A percentile compares a stretch with the other conserved stretches of the same genome.
Conservation (phyloP, 2,113 vertebrate species). For the Phrynosoma blainvillii region DNA sequence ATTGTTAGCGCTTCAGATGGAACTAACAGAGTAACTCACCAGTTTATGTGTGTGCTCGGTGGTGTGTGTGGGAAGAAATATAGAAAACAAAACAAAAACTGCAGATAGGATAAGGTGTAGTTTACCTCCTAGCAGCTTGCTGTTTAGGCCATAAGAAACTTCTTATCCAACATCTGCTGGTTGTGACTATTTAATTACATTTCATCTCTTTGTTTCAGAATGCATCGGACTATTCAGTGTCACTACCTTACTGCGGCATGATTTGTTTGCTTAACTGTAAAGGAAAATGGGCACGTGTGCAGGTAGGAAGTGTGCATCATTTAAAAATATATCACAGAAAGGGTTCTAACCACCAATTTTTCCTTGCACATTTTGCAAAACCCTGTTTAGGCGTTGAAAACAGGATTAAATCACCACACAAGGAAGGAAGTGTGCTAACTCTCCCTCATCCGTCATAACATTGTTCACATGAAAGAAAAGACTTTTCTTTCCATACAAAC, state of each 20-base stretch:
- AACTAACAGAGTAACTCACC: neutral
- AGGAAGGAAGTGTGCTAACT: too few species aligned
- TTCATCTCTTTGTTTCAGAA: conserved; percentile 69
- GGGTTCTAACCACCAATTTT: neutral
- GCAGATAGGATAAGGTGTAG: neutral
- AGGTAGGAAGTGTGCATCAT: conserved; percentile 78
- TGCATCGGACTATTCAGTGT: conserved; percentile 82
- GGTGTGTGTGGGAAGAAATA: neutral
- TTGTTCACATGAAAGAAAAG: too few species aligned
- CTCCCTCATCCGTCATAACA: too few species aligned
- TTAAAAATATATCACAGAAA: neutral
- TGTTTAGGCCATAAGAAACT: neutral
- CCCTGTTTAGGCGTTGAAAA: too few species aligned
- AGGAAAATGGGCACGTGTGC: conserved; percentile 90
- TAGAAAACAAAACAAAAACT: neutral
- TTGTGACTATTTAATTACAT: conserved; percentile 16
- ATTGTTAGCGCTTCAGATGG: neutral
- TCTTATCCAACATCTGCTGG: neutral
- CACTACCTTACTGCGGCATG: conserved; percentile 89
- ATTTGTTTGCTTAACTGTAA: conserved; percentile 87
- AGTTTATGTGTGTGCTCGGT: neutral
- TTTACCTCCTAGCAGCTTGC: neutral
- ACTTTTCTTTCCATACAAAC: too few species aligned
- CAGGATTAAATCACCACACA: too few species aligned
- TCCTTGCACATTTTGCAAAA: too few species aligned